phyloP scores from a whole-genome alignment of 2,797 vertebrate species.

The Eospalax fontanierii region DNA sequence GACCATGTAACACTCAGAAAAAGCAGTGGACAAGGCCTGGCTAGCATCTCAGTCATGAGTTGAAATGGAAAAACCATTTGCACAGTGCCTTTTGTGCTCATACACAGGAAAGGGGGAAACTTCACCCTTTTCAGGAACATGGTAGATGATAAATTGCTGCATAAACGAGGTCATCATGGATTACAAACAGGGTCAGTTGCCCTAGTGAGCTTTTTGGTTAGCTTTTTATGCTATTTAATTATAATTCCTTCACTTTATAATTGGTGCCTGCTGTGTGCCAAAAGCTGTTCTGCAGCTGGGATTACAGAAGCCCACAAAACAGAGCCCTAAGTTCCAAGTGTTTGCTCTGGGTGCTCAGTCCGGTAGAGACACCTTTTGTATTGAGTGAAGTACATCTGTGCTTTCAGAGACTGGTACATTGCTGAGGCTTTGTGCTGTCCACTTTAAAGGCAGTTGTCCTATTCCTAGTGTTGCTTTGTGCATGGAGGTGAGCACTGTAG shows the following conservation, averaged over 20 bases:
- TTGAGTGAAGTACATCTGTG: background rate
- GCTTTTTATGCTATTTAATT: constrained; percentile 20
- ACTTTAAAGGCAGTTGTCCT: background rate
- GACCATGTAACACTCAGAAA: background rate
- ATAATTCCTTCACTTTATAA: background rate
- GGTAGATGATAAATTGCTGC: background rate
- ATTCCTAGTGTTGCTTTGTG: background rate
- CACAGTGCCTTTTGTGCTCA: background rate
- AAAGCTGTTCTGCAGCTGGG: background rate
- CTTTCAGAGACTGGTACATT: background rate
- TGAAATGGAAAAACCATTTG: background rate
- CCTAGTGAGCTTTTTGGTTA: background rate
- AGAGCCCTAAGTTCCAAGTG: background rate
- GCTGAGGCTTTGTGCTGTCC: background rate
- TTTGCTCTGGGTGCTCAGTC: background rate
- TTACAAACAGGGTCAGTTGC: background rate
- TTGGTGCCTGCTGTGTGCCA: background rate
- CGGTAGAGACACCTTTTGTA: background rate
- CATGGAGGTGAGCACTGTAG: background rate
- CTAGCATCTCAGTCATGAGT: background rate
- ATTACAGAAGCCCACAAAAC: background rate
- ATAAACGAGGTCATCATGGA: background rate
- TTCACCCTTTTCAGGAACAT: background rate
- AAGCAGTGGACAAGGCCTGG: background rate
- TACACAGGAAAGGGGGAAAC: background rate